phyloP scores from a whole-genome alignment of 2,888 invertebrate genomes.

The Seira musarum region DNA sequence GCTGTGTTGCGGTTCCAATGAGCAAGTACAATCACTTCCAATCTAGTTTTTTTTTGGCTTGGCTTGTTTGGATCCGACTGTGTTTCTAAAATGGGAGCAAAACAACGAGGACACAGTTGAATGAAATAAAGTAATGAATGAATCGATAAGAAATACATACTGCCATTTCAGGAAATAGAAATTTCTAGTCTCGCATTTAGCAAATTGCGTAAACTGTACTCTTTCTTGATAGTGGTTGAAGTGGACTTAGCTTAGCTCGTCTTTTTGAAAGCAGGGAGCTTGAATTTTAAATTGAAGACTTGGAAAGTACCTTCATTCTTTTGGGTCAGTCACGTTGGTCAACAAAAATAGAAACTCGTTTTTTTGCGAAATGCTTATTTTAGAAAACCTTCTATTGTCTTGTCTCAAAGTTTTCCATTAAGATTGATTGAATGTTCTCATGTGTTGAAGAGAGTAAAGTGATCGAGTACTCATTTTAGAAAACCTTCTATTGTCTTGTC shows the following conservation, averaged over 20 bases:
- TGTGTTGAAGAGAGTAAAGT: not conserved
- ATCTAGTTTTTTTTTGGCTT: not conserved
- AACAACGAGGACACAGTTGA: not conserved
- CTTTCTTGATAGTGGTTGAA: too few relatives aligned
- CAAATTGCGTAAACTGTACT: too few relatives aligned
- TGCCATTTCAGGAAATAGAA: not conserved
- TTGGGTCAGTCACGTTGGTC: slow-evolving; percentile 39
- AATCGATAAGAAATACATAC: not conserved
- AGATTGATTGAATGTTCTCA: slow-evolving; percentile 3
- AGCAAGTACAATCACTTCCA: not conserved
- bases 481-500: not conserved
- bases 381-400: not conserved
- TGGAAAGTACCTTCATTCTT: slow-evolving; percentile 39
- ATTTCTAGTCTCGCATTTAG: not conserved
- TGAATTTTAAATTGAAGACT: slow-evolving; percentile 13
- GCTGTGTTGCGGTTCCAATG: slow-evolving; percentile 1
- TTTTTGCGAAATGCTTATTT: not conserved
- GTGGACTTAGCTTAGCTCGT: too few relatives aligned
- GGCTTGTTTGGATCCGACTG: too few relatives aligned
- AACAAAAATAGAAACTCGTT: not conserved
- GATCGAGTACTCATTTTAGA: not conserved
- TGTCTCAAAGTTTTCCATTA: slow-evolving; percentile 1
- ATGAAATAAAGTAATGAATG: not conserved
- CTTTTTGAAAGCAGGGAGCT: not conserved
- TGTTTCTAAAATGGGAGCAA: not conserved